Percentiles rank a stretch among this genome's conserved stretches.
phyloP scores from a whole-genome alignment of 2,888 invertebrate species.

The Monoplex corrugatus region DNA sequence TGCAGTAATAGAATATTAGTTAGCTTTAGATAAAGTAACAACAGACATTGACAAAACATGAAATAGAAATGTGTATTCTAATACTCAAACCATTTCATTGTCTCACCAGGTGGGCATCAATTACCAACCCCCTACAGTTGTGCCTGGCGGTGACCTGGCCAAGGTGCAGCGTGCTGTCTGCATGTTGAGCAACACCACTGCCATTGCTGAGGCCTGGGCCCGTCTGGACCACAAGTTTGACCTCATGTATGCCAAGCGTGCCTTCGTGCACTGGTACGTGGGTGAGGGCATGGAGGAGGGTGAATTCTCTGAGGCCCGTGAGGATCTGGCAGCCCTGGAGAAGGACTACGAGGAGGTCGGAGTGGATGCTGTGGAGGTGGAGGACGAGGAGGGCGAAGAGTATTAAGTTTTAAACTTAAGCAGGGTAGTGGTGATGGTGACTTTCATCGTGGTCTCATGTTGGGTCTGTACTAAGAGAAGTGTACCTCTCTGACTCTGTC shows the following conservation, averaged over 20 bases:
- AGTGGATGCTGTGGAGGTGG: slow-evolving; percentile 64
- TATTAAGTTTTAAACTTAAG: neutral
- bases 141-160: slow-evolving; percentile 81
- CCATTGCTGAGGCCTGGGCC: slow-evolving; percentile 89
- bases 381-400: slow-evolving; percentile 32
- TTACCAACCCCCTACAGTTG: slow-evolving; percentile 87
- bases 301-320: slow-evolving; percentile 74
- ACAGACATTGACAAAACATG: no score
- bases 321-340: slow-evolving; percentile 70
- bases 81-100: no score
- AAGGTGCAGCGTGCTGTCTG: slow-evolving; percentile 87
- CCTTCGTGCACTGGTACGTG: slow-evolving; percentile 92
- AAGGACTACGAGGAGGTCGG: slow-evolving; percentile 76
- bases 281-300: slow-evolving; percentile 76
- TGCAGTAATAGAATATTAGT: no score
- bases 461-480: neutral
- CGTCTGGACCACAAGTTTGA: slow-evolving; percentile 90
- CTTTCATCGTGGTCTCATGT: neutral
- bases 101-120: slow-evolving; percentile 83
- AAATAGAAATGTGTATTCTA: no score
- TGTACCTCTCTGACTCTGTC: neutral
- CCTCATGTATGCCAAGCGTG: slow-evolving; percentile 90
- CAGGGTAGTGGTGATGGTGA: neutral
- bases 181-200: slow-evolving; percentile 94
- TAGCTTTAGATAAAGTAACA: no score